These are phyloP conservation scores for Dendrolimus houi DNA, from an alignment of 2,888 invertebrate species.

Conservation along the genomic window DNA sequence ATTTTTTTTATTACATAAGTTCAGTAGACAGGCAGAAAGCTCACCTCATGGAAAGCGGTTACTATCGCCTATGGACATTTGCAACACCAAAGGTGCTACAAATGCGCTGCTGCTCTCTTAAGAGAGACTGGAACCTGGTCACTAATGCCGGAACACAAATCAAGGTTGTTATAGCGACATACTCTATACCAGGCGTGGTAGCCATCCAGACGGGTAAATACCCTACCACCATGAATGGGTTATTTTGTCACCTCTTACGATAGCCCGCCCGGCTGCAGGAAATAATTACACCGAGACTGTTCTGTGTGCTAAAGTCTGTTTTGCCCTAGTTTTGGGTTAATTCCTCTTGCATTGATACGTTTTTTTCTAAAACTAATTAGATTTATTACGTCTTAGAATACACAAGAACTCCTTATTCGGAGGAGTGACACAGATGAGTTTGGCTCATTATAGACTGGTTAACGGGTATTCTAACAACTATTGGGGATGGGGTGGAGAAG, in stretches of 20 bases:
- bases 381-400: neutral
- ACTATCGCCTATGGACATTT: neutral
- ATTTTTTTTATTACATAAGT: too few species aligned
- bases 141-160: neutral
- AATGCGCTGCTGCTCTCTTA: neutral
- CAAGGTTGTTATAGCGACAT: neutral
- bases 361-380: too few species aligned
- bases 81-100: neutral
- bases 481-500: conserved; percentile 98
- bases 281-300: neutral
- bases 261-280: neutral
- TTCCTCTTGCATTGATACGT: too few species aligned
- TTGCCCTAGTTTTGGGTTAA: too few species aligned
- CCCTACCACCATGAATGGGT: neutral
- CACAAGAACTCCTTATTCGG: conserved; percentile 84
- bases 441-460: conserved; percentile 85
- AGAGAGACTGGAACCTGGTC: neutral
- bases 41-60: neutral
- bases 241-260: neutral
- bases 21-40: neutral
- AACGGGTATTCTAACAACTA: conserved; percentile 93
- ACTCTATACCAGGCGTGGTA: neutral
- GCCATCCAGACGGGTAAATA: neutral
- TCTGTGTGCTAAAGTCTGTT: too few species aligned
- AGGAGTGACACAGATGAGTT: conserved; percentile 91